Conservation (phyloP, 2,888 invertebrate genomes). For the Tiliacea citrago region DNA sequence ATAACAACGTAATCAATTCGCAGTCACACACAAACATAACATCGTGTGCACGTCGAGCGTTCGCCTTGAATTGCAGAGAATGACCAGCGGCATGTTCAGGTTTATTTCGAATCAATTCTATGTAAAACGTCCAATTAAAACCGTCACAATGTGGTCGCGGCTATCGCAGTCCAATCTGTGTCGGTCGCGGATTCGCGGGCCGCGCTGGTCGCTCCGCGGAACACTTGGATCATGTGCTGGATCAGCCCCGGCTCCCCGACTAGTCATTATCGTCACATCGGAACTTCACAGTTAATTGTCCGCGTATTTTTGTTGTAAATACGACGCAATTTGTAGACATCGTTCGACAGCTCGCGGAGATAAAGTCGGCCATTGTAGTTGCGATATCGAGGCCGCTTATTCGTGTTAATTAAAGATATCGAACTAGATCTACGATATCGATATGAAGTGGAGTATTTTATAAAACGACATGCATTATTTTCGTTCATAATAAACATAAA, state of each 20-base stretch:
- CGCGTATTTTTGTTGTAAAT: conserved; percentile 82
- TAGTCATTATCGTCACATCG: conserved; percentile 67
- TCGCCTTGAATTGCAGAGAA: conserved; percentile 58
- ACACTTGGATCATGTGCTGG: conserved; percentile 56
- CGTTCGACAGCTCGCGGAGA: conserved; percentile 79
- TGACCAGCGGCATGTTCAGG: conserved; percentile 57
- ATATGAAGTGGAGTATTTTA: conserved; percentile 55
- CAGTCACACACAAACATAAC: conserved; percentile 45
- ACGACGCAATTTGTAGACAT: conserved; percentile 84
- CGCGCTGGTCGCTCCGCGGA: conserved; percentile 39
- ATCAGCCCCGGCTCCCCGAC: conserved; percentile 40
- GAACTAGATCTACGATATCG: conserved; percentile 72
- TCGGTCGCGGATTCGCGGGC: conserved; percentile 37
- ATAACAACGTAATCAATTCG: conserved; percentile 47
- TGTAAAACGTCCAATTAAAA: conserved; percentile 81
- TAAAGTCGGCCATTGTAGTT: conserved; percentile 80
- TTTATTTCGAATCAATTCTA: conserved; percentile 66
- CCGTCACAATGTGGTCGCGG: conserved; percentile 71
- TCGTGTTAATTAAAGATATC: conserved; percentile 85
- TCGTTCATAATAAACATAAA: conserved; percentile 17
- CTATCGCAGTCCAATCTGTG: conserved; percentile 60
- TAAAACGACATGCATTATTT: conserved; percentile 41
- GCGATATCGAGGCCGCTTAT: conserved; percentile 81
- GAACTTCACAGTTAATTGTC: conserved; percentile 79
- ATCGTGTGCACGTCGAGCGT: conserved; percentile 58